A percentile compares a stretch with the other conserved stretches of the same genome.
These are phyloP conservation scores for Cinara cedri DNA, from an alignment of 2,888 invertebrate species.

Conservation along the genomic window DNA sequence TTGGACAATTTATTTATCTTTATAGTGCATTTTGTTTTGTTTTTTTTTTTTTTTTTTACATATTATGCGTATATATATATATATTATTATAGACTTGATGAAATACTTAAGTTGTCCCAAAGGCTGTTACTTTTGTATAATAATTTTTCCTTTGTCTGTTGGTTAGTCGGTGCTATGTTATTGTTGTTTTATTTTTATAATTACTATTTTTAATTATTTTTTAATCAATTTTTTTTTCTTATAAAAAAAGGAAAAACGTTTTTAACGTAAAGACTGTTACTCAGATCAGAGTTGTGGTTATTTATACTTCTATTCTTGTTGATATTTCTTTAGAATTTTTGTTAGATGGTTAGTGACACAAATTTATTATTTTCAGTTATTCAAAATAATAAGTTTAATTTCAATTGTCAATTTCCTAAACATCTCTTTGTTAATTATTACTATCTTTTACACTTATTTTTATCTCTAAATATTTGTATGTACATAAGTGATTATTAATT, in stretches of 20 bases:
- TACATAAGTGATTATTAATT: constrained; percentile 22
- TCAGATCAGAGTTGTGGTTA: constrained; percentile 49
- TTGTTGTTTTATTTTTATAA: constrained; percentile 51
- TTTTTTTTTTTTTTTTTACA: constrained; percentile 19
- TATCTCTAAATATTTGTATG: neutral
- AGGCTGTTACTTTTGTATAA: constrained; percentile 55
- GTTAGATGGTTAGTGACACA: constrained; percentile 1
- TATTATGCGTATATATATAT: constrained; percentile 14
- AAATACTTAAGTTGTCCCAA: constrained; percentile 55
- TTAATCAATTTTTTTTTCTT: constrained; percentile 25
- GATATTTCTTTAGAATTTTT: constrained; percentile 40
- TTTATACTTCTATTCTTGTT: constrained; percentile 51
- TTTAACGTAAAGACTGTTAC: constrained; percentile 52
- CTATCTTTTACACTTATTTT: constrained; percentile 2
- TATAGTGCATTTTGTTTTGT: constrained; percentile 7
- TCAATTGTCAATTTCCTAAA: constrained; percentile 17
- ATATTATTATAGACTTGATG: constrained; percentile 53
- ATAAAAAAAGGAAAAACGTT: constrained; percentile 19
- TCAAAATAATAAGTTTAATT: neutral
- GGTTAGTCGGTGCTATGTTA: constrained; percentile 54
- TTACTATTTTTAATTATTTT: constrained; percentile 38
- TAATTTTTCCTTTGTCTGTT: constrained; percentile 39
- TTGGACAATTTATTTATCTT: constrained; percentile 6
- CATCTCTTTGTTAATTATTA: constrained; percentile 10
- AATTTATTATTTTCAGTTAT: neutral